Evolutionary conservation across 2,113 vertebrate species (phyloP), one percentile per base, ranked within the genome.

Genomic region (Lutjanus erythropterus): DNA sequence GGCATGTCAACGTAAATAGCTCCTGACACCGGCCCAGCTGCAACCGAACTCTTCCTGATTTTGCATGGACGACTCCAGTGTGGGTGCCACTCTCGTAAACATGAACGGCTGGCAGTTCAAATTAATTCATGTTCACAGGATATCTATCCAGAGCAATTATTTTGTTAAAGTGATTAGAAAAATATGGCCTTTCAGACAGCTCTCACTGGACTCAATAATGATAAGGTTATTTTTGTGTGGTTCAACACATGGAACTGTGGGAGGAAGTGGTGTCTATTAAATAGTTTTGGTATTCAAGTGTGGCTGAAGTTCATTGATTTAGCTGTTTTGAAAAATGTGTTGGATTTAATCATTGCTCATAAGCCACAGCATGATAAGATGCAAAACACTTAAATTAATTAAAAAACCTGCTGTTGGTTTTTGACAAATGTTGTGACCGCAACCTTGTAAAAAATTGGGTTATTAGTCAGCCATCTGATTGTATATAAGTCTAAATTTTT

Each of bases 1-100:
- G 85, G 88, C 80, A 92, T 79, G 91, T 92, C 80, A 91, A 88
- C 86, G 83, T 91, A 91, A 93, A 94, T 91, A 93, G 88, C 90
- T 66, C 55, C 80, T 89, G 85, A 86, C 86, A 78, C 81, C 47
- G 37, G 53, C 74, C 76, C 47, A 53, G 71, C 80, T 90, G 90
- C 86, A 89, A 78, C 81, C 60, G 55, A 83, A 85, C 86, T 81
- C 78, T 68, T 42, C 47, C 81, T 67, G 68, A 62, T 71, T 53
- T 46, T 55, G 62, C 76, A 61, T 18, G 27, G 18, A 55, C 10
- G 27, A 25, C 59, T 52, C 31, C 53, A 60, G 50, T 64, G 55
- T 53, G 58, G 33, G 16, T 35, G 21, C 47, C 15, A 31, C 70
- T 53, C 71, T 41, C 52, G 87, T 86, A 67, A 83, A 89, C 77